Conservation (phyloP, 2,113 vertebrate genomes). For the Ammospiza caudacuta region DNA sequence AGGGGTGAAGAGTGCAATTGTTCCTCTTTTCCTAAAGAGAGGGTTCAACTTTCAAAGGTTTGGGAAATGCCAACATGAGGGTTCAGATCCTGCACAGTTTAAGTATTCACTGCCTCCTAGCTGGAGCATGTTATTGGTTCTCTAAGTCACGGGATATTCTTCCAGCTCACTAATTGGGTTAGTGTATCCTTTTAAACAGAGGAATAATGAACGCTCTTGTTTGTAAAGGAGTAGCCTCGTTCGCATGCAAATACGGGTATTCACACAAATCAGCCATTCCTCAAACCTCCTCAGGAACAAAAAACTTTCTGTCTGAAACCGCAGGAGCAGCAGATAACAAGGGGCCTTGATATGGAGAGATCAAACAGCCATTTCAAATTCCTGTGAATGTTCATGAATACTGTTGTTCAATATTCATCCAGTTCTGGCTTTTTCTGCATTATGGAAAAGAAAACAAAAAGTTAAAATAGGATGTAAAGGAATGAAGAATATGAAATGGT, state of each 20-base stretch:
- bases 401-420: slow-evolving; percentile 39
- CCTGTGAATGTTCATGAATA: slow-evolving; percentile 47
- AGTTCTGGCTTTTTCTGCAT: neutral
- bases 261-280: slow-evolving; percentile 65
- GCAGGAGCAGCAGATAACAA: slow-evolving; percentile 62
- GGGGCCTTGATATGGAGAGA: slow-evolving; percentile 60
- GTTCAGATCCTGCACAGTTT: neutral
- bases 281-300: slow-evolving; percentile 58
- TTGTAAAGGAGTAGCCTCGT: slow-evolving; percentile 55
- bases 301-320: slow-evolving; percentile 58
- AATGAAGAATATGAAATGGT: neutral
- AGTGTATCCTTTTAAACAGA: slow-evolving; percentile 61
- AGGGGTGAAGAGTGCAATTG: slow-evolving; percentile 14
- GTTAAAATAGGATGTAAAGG: neutral
- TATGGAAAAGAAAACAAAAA: slow-evolving; percentile 30
- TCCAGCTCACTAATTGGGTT: slow-evolving; percentile 57
- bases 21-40: slow-evolving; percentile 8
- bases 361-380: slow-evolving; percentile 58
- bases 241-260: slow-evolving; percentile 68
- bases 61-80: slow-evolving; percentile 15
- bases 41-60: slow-evolving; percentile 44
- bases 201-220: slow-evolving; percentile 57
- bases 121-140: slow-evolving; percentile 31
- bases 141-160: slow-evolving; percentile 37
- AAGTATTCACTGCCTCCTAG: slow-evolving; percentile 3